Conservation (phyloP, 2,797 vertebrate species). For the Acanthiza pusilla region DNA sequence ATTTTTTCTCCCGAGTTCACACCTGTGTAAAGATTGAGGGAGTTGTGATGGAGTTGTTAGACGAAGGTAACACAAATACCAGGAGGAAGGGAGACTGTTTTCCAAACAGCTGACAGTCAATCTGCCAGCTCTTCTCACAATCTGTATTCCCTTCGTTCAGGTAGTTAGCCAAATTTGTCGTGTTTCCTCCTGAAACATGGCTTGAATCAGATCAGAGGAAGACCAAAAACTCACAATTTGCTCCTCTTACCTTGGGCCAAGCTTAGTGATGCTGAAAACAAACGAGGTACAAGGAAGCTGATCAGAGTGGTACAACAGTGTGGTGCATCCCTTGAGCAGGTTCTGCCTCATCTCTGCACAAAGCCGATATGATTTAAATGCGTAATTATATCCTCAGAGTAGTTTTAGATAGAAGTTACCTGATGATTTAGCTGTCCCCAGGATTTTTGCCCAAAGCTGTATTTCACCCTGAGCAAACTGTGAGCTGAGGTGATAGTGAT, state of each 20-base stretch:
- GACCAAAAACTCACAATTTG: background rate
- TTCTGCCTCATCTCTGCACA: background rate
- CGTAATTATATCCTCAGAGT: background rate
- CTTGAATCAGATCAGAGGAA: background rate
- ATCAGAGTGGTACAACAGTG: background rate
- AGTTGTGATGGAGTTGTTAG: background rate
- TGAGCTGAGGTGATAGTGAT: background rate
- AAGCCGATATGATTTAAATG: background rate
- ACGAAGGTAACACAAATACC: background rate
- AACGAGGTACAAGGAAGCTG: background rate
- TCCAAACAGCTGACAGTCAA: background rate
- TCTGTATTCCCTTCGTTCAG: background rate
- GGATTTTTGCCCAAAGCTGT: background rate
- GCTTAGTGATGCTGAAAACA: background rate
- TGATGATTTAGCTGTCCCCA: background rate
- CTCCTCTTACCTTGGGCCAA: background rate
- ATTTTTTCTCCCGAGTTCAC: background rate
- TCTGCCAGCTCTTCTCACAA: background rate
- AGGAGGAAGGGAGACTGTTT: background rate
- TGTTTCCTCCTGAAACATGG: background rate
- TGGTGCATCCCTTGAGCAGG: background rate
- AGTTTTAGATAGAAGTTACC: background rate
- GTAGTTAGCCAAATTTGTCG: background rate
- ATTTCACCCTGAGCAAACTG: background rate
- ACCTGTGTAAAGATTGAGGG: background rate